Percentiles rank a stretch among this genome's conserved stretches.
Conservation (phyloP, 1,140 invertebrate genomes). For the Rhopalosiphum padi region DNA sequence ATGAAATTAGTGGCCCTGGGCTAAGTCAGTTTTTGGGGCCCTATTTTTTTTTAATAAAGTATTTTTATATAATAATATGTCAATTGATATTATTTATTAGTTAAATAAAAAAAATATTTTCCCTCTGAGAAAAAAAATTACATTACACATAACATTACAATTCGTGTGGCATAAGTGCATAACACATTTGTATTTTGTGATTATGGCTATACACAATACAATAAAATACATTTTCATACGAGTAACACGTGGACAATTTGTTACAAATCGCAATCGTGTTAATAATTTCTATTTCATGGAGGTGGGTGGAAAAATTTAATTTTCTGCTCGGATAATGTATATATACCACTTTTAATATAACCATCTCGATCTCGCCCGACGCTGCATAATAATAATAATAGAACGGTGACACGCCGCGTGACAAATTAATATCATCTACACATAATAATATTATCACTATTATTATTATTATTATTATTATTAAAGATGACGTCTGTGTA, state of each 20-base stretch:
- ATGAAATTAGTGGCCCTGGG: too few species aligned
- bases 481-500: neutral
- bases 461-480: neutral
- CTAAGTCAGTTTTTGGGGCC: too few species aligned
- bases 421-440: neutral
- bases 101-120: too few species aligned
- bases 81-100: too few species aligned
- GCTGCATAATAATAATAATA: slow-evolving; percentile 8
- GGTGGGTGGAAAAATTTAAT: neutral
- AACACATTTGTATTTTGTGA: neutral
- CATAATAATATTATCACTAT: slow-evolving; percentile 4
- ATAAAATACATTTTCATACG: neutral
- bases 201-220: neutral
- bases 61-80: too few species aligned
- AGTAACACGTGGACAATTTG: neutral
- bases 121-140: too few species aligned
- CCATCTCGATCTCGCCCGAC: neutral
- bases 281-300: neutral
- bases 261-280: neutral
- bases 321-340: neutral
- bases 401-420: neutral
- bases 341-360: slow-evolving; percentile 14
- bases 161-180: neutral
- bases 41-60: too few species aligned
- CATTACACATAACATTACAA: too few species aligned